Evolutionary conservation across 2,888 invertebrate genomes (phyloP), one percentile per base, ranked within the genome.

Genomic region (Galerucella calmariensis): DNA sequence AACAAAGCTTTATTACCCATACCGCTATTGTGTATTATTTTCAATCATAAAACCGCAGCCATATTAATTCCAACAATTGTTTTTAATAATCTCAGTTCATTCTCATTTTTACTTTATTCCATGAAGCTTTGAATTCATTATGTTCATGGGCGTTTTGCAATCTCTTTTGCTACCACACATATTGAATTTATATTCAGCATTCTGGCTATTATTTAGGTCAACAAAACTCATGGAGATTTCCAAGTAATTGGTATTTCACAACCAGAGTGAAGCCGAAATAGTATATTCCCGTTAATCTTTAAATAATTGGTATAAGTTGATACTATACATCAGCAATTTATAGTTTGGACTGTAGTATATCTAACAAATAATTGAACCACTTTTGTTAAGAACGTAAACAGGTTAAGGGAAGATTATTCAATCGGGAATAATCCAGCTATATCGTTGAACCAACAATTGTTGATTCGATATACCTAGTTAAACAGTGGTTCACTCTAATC

Each of bases 151-250:
- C 6, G 51, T 8, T n/a, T 51, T 51, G 5, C 8, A 51, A 51
- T 51, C n/a, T n/a, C 51, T n/a, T 51, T 51, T 51, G n/a, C 51
- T 51, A n/a, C n/a, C 6, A n/a, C 51, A 8, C 14, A 51, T 51
- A 51, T 51, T n/a, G 1, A n/a, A 51, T 51, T 51, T 51, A n/a
- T n/a, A 51, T 51, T 51, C n/a, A 51, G 8, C 51, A 51, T 51
- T n/a, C 51, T 51, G 51, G 6, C n/a, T 14, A n/a, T 51, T 51
- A n/a, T 51, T 51, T 51, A n/a, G 6, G n/a, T n/a, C 5, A 51
- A n/a, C 51, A 51, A n/a, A 51, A 51, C n/a, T 51, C 51, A n/a
- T n/a, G 51, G 12, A 51, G 51, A n/a, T 51, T 51, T 51, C 51
- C 51, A 51, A 51, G 6, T 51, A 51, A 51, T 51, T 51, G 51